Evolutionary conservation across 2,888 invertebrate genomes (phyloP), one percentile per base, ranked within the genome.

Genomic region (Drosophila colorata): DNA sequence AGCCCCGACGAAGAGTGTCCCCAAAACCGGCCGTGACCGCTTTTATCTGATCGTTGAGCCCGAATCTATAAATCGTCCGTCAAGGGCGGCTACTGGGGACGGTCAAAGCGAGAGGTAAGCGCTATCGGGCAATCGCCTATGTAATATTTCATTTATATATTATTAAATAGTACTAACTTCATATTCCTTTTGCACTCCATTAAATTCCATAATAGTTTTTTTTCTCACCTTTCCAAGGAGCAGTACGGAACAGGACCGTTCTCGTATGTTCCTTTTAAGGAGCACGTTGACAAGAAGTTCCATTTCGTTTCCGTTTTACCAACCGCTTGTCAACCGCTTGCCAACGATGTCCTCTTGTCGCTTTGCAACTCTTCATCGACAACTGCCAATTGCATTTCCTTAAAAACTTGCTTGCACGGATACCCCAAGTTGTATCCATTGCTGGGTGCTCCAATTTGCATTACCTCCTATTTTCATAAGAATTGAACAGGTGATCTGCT

Each of bases 51-150:
- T 44, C 5, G 9, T 2, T 6, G 44, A 44, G 53, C 46, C 31
- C 7, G 0, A 9, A 4, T 1, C 28, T 5, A 11, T 4, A 0
- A 41, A 9, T 20, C 20, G 14, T n/a, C 38, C 33, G 33, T 33
- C 33, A n/a, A 4, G 16, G 25, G n/a, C 28, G 28, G 18, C 52
- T 41, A 6, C 55, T 8, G 47, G 33, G 16, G 20, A 31, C 13
- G 20, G 31, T 14, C 8, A 4, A 13, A n/a, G 28, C 8, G 1
- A 9, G 13, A 40, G 63, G 63, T 63, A 64, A 49, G 55, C 33
- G 4, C 13, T 8, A 40, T 48, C 33, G 1, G 8, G 0, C 5
- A n/a, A 20, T 18, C 11, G 1, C 6, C 5, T 20, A 18, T 4
- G 11, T 31, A 4, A 53, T 20, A 20, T 9, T 8, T 14, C n/a